Conservation (phyloP, 1,140 invertebrate genomes). For the Arctopsyche grandis region DNA sequence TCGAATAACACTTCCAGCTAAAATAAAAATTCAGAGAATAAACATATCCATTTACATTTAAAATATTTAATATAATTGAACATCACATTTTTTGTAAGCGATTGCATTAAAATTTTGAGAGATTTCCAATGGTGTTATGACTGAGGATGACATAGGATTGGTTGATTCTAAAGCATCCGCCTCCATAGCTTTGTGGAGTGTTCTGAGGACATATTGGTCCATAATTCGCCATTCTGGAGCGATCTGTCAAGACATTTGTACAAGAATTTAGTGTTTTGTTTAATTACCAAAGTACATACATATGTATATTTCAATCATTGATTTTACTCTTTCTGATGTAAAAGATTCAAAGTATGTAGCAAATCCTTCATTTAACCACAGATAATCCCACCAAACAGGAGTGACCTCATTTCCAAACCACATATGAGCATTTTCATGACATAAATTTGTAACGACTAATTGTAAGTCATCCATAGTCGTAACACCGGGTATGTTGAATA, state of each 20-base stretch:
- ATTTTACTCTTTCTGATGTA: too few species aligned
- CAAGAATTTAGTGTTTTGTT: neutral
- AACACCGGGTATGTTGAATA: constrained; percentile 59
- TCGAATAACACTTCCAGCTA: constrained; percentile 68
- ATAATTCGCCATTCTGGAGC: constrained; percentile 75
- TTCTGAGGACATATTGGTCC: constrained; percentile 81
- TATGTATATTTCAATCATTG: too few species aligned
- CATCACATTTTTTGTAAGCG: constrained; percentile 71
- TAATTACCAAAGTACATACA: too few species aligned
- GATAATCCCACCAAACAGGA: constrained; percentile 64
- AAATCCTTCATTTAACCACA: constrained; percentile 78
- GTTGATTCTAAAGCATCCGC: constrained; percentile 72
- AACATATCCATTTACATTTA: neutral
- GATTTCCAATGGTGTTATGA: constrained; percentile 78
- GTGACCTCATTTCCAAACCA: constrained; percentile 80
- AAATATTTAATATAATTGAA: neutral
- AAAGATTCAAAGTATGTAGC: constrained; percentile 67
- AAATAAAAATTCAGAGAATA: constrained; percentile 42
- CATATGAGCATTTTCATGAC: constrained; percentile 74
- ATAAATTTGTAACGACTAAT: constrained; percentile 65
- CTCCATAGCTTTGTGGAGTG: constrained; percentile 73
- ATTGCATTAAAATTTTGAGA: constrained; percentile 82
- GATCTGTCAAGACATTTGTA: neutral
- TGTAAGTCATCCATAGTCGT: constrained; percentile 62
- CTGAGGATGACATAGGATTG: constrained; percentile 80